Conservation (phyloP, 1,140 invertebrate genomes). For the Pseudomyrmex gracilis region DNA sequence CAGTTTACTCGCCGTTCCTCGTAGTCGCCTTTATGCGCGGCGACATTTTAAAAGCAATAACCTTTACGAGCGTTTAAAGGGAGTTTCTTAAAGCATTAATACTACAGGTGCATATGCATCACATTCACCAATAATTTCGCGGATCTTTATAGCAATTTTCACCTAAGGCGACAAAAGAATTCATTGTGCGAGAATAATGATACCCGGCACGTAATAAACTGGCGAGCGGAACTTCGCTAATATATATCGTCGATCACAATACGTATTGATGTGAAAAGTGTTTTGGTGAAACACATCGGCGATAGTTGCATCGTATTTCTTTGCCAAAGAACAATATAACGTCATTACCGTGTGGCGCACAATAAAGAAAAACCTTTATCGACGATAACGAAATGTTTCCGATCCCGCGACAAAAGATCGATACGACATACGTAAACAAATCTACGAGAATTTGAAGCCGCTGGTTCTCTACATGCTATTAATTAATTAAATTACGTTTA, state of each 20-base stretch:
- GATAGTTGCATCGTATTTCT: conserved; percentile 31
- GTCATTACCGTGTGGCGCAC: conserved; percentile 39
- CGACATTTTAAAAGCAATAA: conserved; percentile 60
- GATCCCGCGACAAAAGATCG: conserved; percentile 37
- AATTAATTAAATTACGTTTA: conserved; percentile 56
- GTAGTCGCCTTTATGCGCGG: conserved; percentile 28
- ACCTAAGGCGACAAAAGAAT: conserved; percentile 52
- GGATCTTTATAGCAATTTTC: conserved; percentile 46
- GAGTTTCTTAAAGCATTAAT: conserved; percentile 59
- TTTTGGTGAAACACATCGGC: not conserved
- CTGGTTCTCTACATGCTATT: conserved; percentile 43
- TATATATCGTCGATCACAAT: conserved; percentile 30
- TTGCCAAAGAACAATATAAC: conserved; percentile 19
- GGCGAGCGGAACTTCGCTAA: conserved; percentile 15
- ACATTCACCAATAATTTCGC: conserved; percentile 44
- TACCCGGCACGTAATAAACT: conserved; percentile 41
- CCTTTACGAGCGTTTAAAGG: conserved; percentile 50
- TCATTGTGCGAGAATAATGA: conserved; percentile 26
- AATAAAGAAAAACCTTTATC: conserved; percentile 20
- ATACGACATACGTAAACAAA: conserved; percentile 54
- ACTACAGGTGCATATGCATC: conserved; percentile 47
- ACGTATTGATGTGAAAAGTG: conserved; percentile 43
- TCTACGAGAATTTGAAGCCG: conserved; percentile 37
- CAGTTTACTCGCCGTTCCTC: not conserved
- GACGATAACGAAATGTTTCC: conserved; percentile 17